These are phyloP conservation scores for Diadegma fenestrale DNA, from an alignment of 2,888 invertebrate species.

Conservation along the genomic window DNA sequence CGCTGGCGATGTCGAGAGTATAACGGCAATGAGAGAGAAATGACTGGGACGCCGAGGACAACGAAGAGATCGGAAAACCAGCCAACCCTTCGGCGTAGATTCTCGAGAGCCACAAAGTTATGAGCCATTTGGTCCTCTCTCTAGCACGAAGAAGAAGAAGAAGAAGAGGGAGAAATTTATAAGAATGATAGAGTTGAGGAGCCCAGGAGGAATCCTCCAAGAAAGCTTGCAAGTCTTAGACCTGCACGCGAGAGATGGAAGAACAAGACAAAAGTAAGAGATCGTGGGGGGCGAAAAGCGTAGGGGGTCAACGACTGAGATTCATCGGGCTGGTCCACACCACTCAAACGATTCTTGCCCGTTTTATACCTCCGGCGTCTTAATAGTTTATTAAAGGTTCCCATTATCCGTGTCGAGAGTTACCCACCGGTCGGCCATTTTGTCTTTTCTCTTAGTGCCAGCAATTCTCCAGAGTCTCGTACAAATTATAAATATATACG, in stretches of 20 bases:
- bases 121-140: constrained; percentile 60
- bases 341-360: constrained; percentile 24
- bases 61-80: constrained; percentile 46
- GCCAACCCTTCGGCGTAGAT: constrained; percentile 51
- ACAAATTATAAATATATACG: constrained; percentile 33
- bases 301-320: constrained; percentile 57
- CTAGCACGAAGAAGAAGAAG: constrained; percentile 41
- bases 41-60: neutral
- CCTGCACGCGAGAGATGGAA: neutral
- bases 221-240: constrained; percentile 39
- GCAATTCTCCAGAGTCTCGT: constrained; percentile 56
- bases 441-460: constrained; percentile 8
- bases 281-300: constrained; percentile 19
- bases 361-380: constrained; percentile 53
- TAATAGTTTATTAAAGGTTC: constrained; percentile 76
- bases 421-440: constrained; percentile 53
- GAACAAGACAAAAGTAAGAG: constrained; percentile 47
- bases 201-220: constrained; percentile 50
- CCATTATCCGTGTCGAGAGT: constrained; percentile 70
- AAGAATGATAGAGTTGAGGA: constrained; percentile 57
- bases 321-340: constrained; percentile 61
- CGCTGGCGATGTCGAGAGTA: constrained; percentile 44
- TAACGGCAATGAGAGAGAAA: constrained; percentile 21
- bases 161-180: constrained; percentile 10
- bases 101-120: constrained; percentile 63